phyloP scores from a whole-genome alignment of 2,888 invertebrate species.

The Nephrotoma appendiculata region DNA sequence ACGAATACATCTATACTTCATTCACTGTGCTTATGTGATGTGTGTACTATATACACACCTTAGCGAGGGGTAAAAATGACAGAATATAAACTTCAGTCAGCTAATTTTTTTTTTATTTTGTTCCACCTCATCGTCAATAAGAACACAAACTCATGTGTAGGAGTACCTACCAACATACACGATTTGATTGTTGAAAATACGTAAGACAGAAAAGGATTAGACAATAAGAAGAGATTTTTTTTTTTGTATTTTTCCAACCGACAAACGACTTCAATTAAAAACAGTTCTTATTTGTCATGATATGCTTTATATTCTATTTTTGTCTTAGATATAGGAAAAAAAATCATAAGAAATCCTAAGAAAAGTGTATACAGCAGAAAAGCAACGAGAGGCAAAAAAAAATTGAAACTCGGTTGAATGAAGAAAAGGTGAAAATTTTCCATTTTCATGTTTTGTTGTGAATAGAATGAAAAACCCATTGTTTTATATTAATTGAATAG shows the following conservation, averaged over 20 bases:
- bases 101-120: not conserved
- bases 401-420: not conserved
- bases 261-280: not conserved
- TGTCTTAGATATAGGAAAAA: not conserved
- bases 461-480: not conserved
- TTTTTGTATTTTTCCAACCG: not conserved
- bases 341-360: not conserved
- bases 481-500: not conserved
- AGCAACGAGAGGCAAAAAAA: not conserved
- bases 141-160: not conserved
- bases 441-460: not conserved
- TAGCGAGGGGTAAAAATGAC: not conserved
- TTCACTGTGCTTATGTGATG: not conserved
- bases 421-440: not conserved
- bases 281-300: not conserved
- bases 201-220: not conserved
- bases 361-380: not conserved
- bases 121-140: not conserved
- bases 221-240: not conserved
- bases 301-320: not conserved
- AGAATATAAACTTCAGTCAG: not conserved
- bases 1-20: not conserved
- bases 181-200: not conserved
- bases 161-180: not conserved
- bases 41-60: not conserved